Base-by-base conservation (phyloP, 2,113 vertebrate genomes). In the Zeus faber region DNA sequence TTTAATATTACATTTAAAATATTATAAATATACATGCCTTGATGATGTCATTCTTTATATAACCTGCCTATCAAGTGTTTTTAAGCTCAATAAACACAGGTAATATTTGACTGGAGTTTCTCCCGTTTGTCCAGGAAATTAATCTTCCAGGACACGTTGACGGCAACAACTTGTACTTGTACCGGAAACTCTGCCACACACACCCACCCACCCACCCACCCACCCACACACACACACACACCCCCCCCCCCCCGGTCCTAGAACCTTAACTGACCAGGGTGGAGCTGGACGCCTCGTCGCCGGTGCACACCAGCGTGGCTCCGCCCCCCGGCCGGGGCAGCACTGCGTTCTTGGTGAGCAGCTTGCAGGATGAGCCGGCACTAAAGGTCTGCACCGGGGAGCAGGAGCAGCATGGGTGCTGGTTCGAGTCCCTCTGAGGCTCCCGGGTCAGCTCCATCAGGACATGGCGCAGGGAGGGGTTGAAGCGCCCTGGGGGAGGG, bases 331-430 rank as follows among this genome's bases (percentile, higher is more conserved):
- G 96, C 35, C 89, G 92, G 74, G 70, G 90, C 66, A 99, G 99
- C 47, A 99, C 89, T 5, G 94, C 88, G 54, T 90, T 98, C 85
- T 97, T 99, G 72, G 94, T 98, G 55, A 99, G 88, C 45, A 98
- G 48, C 62, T 96, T 99, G 80, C 93, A 97, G 37, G 93, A 90
- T 1, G 91, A 82, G 16, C 97, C 96, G 0, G 89, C 93, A 0
- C 17, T 88, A 79, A 99, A 98, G 0, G 91, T 96, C 74, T 99
- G 96, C 20, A 99, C 79, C 0, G 93, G 86, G 1, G 85, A 78
- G 59, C 91, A 96, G 45, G 89, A 93, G 50, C 92, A 97, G 62
- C 85, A 53, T 6, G 91, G 84, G 0, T 87, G 79, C 49, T 92
- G 87, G 0, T 65, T 57, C 0, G 78, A 43, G 14, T 91, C 89